A percentile compares a stretch with the other conserved stretches of the same genome.
Evolutionary conservation across 53 echinoderm and acorn worm species (phyloP).

Genomic region (Paracentrotus lividus): DNA sequence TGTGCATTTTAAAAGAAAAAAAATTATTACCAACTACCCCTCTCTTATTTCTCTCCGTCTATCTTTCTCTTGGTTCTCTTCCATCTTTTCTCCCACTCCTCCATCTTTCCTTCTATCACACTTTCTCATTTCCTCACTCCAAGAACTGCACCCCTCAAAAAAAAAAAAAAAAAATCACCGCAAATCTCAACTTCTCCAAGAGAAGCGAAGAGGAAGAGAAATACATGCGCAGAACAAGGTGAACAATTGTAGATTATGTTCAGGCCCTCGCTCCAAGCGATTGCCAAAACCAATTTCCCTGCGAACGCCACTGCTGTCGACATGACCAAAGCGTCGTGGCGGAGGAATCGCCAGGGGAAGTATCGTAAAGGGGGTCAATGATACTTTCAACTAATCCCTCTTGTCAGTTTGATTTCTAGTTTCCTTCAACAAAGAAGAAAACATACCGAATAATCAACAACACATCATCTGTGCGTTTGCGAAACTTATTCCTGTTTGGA

Average conservation of each 20-base stretch:
- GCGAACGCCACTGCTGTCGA: slow-evolving; percentile 11
- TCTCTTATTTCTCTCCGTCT: not conserved
- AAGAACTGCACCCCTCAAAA: not conserved
- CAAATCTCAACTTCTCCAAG: not conserved
- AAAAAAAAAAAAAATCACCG: too few species aligned
- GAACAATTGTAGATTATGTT: slow-evolving; percentile 1
- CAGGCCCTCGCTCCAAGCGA: slow-evolving; percentile 21
- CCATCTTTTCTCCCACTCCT: not conserved
- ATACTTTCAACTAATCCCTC: slow-evolving; percentile 31
- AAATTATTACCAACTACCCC: too few species aligned
- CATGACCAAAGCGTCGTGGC: not conserved
- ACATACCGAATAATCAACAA: not conserved
- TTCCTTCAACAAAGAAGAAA: slow-evolving; percentile 11
- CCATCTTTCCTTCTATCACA: not conserved
- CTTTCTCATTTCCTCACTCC: not conserved
- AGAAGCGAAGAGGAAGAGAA: slow-evolving; percentile 15
- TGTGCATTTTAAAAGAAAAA: too few species aligned
- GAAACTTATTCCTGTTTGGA: not conserved
- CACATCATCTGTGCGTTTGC: not conserved
- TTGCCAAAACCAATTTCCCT: slow-evolving; percentile 30
- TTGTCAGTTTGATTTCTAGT: slow-evolving; percentile 29
- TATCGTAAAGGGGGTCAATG: slow-evolving; percentile 24
- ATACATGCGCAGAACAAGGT: not conserved
- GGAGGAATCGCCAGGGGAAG: slow-evolving; percentile 16
- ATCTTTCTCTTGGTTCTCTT: not conserved